A percentile compares a stretch with the other conserved stretches of the same genome.
These are phyloP conservation scores for Hippasteria phrygiana DNA, from an alignment of 53 echinoderm and acorn worm genomes.

Conservation along the genomic window DNA sequence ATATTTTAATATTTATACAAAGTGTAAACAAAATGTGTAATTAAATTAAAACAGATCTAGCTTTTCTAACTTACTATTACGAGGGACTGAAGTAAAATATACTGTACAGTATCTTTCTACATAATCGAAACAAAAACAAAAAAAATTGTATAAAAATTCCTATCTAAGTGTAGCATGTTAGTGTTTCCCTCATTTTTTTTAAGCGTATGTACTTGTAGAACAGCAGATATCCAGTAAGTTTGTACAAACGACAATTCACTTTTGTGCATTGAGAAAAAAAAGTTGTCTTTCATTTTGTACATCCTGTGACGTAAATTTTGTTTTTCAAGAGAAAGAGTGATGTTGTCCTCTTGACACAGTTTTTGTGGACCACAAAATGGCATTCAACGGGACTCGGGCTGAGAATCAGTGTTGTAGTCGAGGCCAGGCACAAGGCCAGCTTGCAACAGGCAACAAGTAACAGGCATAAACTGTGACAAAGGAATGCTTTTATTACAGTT, in stretches of 20 bases:
- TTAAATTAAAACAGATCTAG: constrained; percentile 59
- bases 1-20: constrained; percentile 67
- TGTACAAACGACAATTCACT: neutral
- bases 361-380: neutral
- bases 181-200: constrained; percentile 4
- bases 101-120: constrained; percentile 57
- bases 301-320: neutral
- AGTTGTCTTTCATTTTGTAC: constrained; percentile 36
- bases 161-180: constrained; percentile 9
- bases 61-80: constrained; percentile 50
- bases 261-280: neutral
- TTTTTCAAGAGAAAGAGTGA: too few relatives aligned
- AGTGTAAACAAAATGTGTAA: constrained; percentile 59
- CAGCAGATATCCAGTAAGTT: neutral
- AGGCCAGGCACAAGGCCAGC: too few relatives aligned
- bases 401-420: too few relatives aligned
- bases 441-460: too few relatives aligned
- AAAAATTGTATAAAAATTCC: constrained; percentile 22
- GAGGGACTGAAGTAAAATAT: constrained; percentile 6
- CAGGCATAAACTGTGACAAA: too few relatives aligned
- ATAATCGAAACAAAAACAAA: neutral
- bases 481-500: too few relatives aligned
- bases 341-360: too few relatives aligned
- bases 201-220: neutral
- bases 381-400: neutral